Conservation (phyloP, 2,888 invertebrate species). For the Meganola albula region DNA sequence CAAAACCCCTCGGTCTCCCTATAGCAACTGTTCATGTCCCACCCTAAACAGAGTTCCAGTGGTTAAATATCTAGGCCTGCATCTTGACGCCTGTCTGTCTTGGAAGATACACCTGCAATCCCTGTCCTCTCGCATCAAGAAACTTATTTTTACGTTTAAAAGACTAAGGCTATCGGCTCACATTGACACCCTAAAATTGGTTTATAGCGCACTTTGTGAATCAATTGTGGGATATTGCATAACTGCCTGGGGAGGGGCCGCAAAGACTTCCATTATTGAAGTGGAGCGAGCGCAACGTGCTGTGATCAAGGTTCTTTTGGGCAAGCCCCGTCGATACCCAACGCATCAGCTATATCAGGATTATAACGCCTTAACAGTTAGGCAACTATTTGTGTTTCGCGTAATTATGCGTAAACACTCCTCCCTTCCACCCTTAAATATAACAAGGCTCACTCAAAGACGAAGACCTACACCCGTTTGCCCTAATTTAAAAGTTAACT, state of each 20-base stretch:
- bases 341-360: no score
- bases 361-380: no score
- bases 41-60: constrained; percentile 1
- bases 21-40: neutral
- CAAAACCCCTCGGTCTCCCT: no score
- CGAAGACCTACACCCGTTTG: constrained; percentile 1
- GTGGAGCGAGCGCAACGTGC: no score
- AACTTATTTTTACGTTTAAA: neutral
- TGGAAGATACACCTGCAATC: constrained; percentile 1
- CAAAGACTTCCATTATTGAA: constrained; percentile 1
- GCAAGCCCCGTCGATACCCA: no score
- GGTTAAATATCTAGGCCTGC: neutral
- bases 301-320: no score
- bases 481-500: no score
- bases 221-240: no score
- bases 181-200: neutral
- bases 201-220: constrained; percentile 1
- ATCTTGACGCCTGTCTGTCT: constrained; percentile 1
- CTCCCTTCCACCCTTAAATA: neutral
- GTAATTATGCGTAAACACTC: constrained; percentile 1
- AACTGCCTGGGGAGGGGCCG: constrained; percentile 1
- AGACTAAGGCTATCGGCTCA: no score
- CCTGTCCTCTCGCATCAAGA: neutral
- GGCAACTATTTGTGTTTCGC: constrained; percentile 1
- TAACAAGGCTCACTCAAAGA: neutral